These are phyloP conservation scores for Gnathonemus longibarbis DNA, from an alignment of 2,113 vertebrate genomes.

Conservation along the genomic window DNA sequence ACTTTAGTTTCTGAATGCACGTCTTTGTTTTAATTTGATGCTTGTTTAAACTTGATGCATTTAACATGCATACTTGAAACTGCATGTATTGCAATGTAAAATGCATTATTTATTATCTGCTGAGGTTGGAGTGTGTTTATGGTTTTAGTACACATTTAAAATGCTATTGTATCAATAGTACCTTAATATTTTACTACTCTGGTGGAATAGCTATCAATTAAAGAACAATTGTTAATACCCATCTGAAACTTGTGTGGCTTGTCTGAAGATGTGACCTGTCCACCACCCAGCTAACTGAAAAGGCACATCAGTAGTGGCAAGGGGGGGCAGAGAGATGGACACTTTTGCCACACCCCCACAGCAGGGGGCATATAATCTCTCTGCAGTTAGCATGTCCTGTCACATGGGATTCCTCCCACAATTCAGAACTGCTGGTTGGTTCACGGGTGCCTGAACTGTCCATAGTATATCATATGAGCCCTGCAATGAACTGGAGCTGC, in stretches of 20 bases:
- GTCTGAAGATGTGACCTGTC: not conserved
- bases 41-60: not conserved
- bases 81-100: not conserved
- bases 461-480: not conserved
- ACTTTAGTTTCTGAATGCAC: not conserved
- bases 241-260: not conserved
- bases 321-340: no score
- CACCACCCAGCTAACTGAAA: not conserved
- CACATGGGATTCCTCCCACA: not conserved
- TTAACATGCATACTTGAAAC: conserved; percentile 38
- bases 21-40: not conserved
- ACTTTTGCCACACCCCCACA: not conserved
- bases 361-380: not conserved
- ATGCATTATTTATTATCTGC: conserved; percentile 8
- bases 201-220: not conserved
- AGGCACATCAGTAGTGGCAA: not conserved
- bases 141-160: not conserved
- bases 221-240: conserved; percentile 5
- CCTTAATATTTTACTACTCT: not conserved
- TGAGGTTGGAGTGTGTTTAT: conserved; percentile 13
- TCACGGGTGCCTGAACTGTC: not conserved
- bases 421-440: not conserved
- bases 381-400: not conserved
- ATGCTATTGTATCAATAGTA: conserved; percentile 22
- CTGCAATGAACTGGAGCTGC: not conserved